phyloP scores from a whole-genome alignment of 2,888 invertebrate genomes.

The Ptilodon capucinus region DNA sequence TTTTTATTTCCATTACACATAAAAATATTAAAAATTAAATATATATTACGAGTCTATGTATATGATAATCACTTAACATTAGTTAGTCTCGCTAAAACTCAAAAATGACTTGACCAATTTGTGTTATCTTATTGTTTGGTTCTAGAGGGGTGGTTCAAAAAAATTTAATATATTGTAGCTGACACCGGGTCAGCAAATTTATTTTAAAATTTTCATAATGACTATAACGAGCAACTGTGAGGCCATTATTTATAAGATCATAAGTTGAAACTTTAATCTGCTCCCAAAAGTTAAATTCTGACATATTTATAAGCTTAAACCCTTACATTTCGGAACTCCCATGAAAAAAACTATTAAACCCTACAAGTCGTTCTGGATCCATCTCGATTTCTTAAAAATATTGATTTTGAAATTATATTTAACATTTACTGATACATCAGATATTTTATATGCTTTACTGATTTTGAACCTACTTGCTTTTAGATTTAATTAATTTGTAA shows the following conservation, averaged over 20 bases:
- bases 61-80: too few species aligned
- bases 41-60: too few species aligned
- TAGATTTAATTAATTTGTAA: not conserved
- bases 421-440: not conserved
- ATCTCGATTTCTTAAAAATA: not conserved
- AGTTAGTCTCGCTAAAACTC: too few species aligned
- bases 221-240: not conserved
- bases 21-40: too few species aligned
- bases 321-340: conserved; percentile 9
- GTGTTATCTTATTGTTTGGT: too few species aligned
- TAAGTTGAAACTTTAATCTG: conserved; percentile 2
- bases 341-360: not conserved
- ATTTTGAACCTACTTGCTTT: not conserved
- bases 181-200: too few species aligned
- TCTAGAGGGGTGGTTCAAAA: too few species aligned
- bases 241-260: not conserved
- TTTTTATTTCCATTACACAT: too few species aligned
- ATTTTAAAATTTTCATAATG: too few species aligned
- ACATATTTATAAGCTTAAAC: conserved; percentile 44
- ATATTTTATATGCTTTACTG: not conserved
- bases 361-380: too few species aligned
- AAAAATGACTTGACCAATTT: too few species aligned
- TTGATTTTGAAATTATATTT: not conserved
- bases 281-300: conserved; percentile 38
- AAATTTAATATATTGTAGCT: too few species aligned